Evolutionary conservation across 2,888 invertebrate genomes (phyloP).

Genomic region (Caenorhabditis sp.): DNA sequence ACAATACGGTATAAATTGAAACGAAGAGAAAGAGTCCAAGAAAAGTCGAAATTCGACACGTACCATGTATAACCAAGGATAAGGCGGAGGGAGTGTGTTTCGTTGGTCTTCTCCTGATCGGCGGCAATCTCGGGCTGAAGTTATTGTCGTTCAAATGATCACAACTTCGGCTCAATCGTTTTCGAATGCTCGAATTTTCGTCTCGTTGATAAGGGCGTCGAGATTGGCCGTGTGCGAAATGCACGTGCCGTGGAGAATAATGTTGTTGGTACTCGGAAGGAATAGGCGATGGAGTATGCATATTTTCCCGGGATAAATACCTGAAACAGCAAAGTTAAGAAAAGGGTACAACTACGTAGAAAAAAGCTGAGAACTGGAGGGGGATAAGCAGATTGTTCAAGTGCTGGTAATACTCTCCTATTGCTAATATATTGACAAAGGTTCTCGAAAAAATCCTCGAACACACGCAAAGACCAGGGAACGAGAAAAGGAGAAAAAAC

Average conservation of each 20-base stretch:
- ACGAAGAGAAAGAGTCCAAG: too few species aligned
- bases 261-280: constrained; percentile 34
- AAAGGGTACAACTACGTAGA: not conserved
- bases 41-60: too few species aligned
- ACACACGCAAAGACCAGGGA: constrained; percentile 43
- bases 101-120: constrained; percentile 63
- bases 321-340: constrained; percentile 9
- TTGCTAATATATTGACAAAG: constrained; percentile 53
- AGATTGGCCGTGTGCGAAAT: constrained; percentile 41
- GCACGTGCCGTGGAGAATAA: constrained; percentile 53
- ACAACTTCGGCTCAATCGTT: constrained; percentile 62
- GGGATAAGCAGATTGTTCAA: constrained; percentile 19
- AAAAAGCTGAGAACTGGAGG: not conserved
- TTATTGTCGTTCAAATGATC: constrained; percentile 60
- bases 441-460: constrained; percentile 53
- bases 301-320: constrained; percentile 54
- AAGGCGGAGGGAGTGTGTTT: constrained; percentile 48
- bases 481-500: constrained; percentile 16
- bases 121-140: constrained; percentile 64
- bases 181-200: constrained; percentile 47
- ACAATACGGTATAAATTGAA: too few species aligned
- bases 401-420: constrained; percentile 45
- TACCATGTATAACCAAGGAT: constrained; percentile 44
- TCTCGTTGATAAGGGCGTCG: constrained; percentile 46
- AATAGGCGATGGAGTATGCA: constrained; percentile 51